Conservation (phyloP, 2,888 invertebrate species). For the Agelastica alni region DNA sequence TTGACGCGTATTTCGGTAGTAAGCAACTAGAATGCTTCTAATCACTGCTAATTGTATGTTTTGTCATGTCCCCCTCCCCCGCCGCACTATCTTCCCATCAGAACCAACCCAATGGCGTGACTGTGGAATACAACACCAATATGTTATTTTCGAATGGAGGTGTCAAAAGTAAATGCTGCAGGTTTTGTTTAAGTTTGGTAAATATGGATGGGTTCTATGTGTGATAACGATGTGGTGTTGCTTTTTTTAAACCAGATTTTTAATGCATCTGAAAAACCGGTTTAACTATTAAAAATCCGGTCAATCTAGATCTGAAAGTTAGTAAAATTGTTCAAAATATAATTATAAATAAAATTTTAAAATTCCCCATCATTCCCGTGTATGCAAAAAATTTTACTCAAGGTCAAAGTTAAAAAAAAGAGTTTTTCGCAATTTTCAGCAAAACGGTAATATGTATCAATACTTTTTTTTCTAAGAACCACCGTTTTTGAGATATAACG, state of each 20-base stretch:
- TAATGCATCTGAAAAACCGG: too few relatives aligned
- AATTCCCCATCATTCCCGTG: too few relatives aligned
- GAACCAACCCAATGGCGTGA: constrained; percentile 20
- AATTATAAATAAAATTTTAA: too few relatives aligned
- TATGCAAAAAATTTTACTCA: too few relatives aligned
- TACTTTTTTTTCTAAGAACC: too few relatives aligned
- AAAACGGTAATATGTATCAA: too few relatives aligned
- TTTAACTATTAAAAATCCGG: too few relatives aligned
- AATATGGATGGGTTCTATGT: constrained; percentile 23
- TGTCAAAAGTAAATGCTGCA: constrained; percentile 56
- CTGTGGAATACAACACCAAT: constrained; percentile 54
- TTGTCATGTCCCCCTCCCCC: constrained; percentile 42
- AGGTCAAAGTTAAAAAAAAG: too few relatives aligned
- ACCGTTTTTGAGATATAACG: too few relatives aligned
- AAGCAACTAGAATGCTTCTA: constrained; percentile 54
- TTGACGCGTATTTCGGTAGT: constrained; percentile 57
- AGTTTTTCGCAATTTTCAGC: too few relatives aligned
- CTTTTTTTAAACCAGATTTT: constrained; percentile 14
- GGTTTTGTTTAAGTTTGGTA: constrained; percentile 46
- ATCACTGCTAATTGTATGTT: constrained; percentile 55
- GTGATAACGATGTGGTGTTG: neutral
- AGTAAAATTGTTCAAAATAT: too few relatives aligned
- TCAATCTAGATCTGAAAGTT: too few relatives aligned
- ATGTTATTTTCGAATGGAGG: constrained; percentile 56
- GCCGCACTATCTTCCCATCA: constrained; percentile 33